phyloP scores from a whole-genome alignment of 2,888 invertebrate species.

The Exephanes ischioxanthus region DNA sequence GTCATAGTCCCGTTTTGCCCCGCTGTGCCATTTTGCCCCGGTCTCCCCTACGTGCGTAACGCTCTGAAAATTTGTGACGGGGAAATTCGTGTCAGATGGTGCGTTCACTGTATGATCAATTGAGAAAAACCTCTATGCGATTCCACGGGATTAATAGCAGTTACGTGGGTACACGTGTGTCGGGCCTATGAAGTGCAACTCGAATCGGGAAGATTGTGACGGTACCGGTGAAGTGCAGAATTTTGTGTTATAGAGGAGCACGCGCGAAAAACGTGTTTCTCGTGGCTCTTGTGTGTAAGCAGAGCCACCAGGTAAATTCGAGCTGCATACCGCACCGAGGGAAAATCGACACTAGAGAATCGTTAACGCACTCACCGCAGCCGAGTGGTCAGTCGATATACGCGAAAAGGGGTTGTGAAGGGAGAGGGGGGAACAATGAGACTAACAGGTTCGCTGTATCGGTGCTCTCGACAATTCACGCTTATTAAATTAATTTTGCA shows the following conservation, averaged over 20 bases:
- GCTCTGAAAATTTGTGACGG: not conserved
- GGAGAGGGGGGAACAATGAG: not conserved
- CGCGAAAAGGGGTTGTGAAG: not conserved
- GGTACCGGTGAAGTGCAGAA: not conserved
- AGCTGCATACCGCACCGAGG: slow-evolving; percentile 21
- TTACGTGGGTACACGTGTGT: not conserved
- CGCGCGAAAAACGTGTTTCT: slow-evolving; percentile 3
- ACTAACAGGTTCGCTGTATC: no score
- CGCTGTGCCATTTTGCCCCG: no score
- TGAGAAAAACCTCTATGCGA: not conserved
- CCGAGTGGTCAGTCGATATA: slow-evolving; percentile 27
- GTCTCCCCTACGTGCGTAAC: no score
- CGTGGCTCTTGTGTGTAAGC: slow-evolving; percentile 27
- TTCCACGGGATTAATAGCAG: not conserved
- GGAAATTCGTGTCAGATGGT: not conserved
- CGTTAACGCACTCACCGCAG: slow-evolving; percentile 18
- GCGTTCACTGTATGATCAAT: not conserved
- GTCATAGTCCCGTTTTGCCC: no score
- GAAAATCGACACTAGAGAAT: slow-evolving; percentile 44
- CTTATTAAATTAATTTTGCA: no score
- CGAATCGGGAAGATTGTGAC: slow-evolving; percentile 1
- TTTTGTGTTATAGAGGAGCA: not conserved
- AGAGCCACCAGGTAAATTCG: slow-evolving; percentile 27
- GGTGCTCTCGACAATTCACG: no score
- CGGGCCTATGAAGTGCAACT: not conserved